phyloP scores from a whole-genome alignment of 2,113 vertebrate genomes.

The Oncorhynchus masou region DNA sequence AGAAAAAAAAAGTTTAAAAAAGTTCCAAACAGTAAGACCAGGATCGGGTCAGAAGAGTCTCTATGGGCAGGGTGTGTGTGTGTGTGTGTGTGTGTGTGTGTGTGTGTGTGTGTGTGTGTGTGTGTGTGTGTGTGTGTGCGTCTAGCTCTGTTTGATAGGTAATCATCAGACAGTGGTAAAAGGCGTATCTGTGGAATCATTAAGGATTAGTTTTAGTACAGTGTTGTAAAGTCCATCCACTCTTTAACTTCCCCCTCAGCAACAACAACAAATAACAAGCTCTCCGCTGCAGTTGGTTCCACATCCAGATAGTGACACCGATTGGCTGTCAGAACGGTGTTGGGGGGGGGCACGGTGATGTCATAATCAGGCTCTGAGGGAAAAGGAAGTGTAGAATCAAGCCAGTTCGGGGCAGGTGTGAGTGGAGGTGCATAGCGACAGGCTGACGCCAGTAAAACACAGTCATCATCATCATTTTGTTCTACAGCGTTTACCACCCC shows the following conservation, averaged over 20 bases:
- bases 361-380: not conserved
- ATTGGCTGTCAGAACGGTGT: not conserved
- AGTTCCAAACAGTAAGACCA: not conserved
- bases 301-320: not conserved
- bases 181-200: not conserved
- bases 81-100: too few species aligned
- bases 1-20: conserved; percentile 12
- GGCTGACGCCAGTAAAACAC: not conserved
- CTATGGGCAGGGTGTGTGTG: not conserved
- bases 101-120: not conserved
- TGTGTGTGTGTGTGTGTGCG: not conserved
- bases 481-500: not conserved
- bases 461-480: not conserved
- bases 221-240: not conserved
- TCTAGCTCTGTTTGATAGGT: not conserved
- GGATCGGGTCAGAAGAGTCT: not conserved
- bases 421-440: not conserved
- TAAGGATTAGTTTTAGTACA: not conserved
- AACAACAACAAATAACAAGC: not conserved
- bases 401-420: not conserved
- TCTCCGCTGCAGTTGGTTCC: not conserved
- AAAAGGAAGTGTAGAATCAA: not conserved
- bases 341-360: not conserved
- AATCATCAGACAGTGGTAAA: not conserved
- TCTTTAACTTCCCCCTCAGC: not conserved